Conservation (phyloP, 2,113 vertebrate genomes). For the Todiramphus chloris region DNA sequence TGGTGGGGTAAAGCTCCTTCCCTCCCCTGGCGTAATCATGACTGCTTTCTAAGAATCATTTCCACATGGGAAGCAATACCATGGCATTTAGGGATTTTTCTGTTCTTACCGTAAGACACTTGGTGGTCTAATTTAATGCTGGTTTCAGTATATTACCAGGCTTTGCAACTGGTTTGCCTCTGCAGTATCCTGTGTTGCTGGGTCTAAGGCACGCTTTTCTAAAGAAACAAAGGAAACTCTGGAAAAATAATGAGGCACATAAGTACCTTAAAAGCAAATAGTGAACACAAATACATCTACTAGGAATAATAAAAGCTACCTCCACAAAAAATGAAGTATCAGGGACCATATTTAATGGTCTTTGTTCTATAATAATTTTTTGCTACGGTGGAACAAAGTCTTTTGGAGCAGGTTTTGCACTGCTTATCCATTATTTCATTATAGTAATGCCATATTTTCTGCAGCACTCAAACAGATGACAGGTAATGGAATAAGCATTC, state of each 20-base stretch:
- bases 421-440: constrained; percentile 21
- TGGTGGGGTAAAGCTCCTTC: constrained; percentile 32
- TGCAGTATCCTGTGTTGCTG: neutral
- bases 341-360: neutral
- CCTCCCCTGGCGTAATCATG: neutral
- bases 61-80: neutral
- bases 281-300: constrained; percentile 24
- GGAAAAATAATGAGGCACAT: neutral
- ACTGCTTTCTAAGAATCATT: constrained; percentile 61
- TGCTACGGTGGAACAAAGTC: neutral
- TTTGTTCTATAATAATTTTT: neutral
- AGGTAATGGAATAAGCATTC: constrained; percentile 4
- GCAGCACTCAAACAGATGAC: neutral
- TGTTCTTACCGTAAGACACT: neutral
- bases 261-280: constrained; percentile 30
- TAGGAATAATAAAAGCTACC: constrained; percentile 28
- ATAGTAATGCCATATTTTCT: constrained; percentile 22
- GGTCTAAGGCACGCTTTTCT: neutral
- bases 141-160: neutral
- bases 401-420: neutral
- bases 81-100: neutral
- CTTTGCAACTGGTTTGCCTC: neutral
- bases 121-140: neutral
- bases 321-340: neutral
- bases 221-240: constrained; percentile 14